These are phyloP conservation scores for Torymus auratus DNA, from an alignment of 2,888 invertebrate genomes.

Conservation along the genomic window DNA sequence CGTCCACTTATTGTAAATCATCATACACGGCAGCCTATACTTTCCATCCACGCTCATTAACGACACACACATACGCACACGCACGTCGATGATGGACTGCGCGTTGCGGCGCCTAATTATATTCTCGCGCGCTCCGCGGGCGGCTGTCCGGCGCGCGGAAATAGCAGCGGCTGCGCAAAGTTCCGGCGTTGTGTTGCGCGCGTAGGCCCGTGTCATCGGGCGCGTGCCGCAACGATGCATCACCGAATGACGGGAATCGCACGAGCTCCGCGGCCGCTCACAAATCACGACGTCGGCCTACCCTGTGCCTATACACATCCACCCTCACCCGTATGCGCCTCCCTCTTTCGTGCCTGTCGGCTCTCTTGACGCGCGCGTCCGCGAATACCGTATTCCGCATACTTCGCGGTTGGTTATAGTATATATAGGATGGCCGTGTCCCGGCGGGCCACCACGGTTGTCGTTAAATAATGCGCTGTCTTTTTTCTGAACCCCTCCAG, in stretches of 20 bases:
- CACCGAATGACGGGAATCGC: slow-evolving; percentile 67
- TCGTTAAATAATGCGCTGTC: no score
- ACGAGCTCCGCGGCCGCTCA: slow-evolving; percentile 23
- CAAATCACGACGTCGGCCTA: slow-evolving; percentile 33
- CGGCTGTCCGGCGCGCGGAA: slow-evolving; percentile 11
- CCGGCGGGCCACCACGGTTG: no score
- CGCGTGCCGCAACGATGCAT: slow-evolving; percentile 74
- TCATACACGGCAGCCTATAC: not conserved
- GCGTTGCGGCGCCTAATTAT: slow-evolving; percentile 30
- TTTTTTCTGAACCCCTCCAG: no score
- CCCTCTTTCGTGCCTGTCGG: not conserved
- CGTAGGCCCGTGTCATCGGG: slow-evolving; percentile 68
- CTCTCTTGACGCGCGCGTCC: not conserved
- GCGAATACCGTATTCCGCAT: not conserved
- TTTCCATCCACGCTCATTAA: slow-evolving; percentile 3
- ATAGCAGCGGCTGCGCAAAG: slow-evolving; percentile 28
- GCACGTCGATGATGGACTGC: slow-evolving; percentile 14
- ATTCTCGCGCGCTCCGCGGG: not conserved
- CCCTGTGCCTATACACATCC: not conserved
- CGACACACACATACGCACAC: not conserved
- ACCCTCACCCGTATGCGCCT: no score
- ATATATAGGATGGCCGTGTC: not conserved
- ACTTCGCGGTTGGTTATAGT: not conserved
- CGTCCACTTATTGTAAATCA: no score
- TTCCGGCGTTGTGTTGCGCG: slow-evolving; percentile 18